Conservation (phyloP, 2,888 invertebrate genomes). For the Eupithecia abbreviata region DNA sequence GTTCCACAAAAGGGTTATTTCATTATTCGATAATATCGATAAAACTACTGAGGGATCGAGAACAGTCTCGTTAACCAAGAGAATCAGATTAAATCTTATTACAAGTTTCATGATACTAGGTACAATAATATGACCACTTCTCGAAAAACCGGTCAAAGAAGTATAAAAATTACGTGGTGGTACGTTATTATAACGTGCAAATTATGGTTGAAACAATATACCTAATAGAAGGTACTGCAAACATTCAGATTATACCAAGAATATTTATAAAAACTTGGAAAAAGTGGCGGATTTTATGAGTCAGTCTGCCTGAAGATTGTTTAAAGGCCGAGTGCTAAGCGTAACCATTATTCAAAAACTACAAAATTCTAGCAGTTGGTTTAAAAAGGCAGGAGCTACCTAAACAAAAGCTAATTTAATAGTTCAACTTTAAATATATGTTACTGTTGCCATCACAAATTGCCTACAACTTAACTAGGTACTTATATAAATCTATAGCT, state of each 20-base stretch:
- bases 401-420: neutral
- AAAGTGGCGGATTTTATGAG: slow-evolving; percentile 23
- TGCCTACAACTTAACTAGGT: neutral
- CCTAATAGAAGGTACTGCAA: neutral
- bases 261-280: slow-evolving; percentile 8
- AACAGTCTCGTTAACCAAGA: neutral
- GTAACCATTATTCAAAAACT: neutral
- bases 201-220: neutral
- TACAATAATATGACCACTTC: neutral
- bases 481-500: neutral
- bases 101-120: neutral
- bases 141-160: neutral
- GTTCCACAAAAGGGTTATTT: neutral
- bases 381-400: neutral
- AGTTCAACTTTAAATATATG: neutral
- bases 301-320: slow-evolving; percentile 31
- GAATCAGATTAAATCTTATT: neutral
- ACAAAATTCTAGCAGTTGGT: neutral
- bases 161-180: neutral
- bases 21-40: neutral
- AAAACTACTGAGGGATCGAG: neutral
- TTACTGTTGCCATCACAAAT: neutral
- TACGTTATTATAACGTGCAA: neutral
- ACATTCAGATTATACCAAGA: neutral
- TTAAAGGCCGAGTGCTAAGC: neutral